Conservation (phyloP, 1,140 invertebrate genomes). For the Ooceraea biroi region DNA sequence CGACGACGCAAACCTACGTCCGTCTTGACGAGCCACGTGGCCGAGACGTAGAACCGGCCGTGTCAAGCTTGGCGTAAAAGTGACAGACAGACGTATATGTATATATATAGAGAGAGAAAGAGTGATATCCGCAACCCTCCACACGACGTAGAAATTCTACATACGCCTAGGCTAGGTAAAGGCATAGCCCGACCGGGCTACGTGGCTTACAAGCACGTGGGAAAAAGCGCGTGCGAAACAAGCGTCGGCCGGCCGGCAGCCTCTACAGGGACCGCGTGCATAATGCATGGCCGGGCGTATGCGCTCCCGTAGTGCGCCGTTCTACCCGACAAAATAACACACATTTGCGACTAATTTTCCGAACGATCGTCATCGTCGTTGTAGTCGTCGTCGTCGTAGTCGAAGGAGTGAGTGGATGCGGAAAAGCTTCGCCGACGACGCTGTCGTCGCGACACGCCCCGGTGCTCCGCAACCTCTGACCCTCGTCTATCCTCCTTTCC, state of each 20-base stretch:
- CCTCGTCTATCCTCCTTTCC: not conserved
- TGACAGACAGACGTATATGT: constrained; percentile 58
- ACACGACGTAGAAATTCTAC: constrained; percentile 67
- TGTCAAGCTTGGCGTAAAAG: constrained; percentile 57
- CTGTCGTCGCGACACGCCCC: constrained; percentile 45
- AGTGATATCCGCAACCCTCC: constrained; percentile 28
- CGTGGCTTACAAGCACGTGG: constrained; percentile 79
- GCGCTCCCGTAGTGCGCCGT: constrained; percentile 66
- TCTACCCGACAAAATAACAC: constrained; percentile 82
- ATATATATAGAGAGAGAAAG: too few relatives aligned
- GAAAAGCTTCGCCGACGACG: constrained; percentile 22
- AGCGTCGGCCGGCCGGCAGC: constrained; percentile 71
- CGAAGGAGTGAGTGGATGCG: constrained; percentile 25
- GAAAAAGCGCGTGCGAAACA: constrained; percentile 82
- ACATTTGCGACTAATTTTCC: constrained; percentile 83
- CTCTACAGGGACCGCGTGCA: constrained; percentile 77
- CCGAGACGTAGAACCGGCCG: constrained; percentile 62
- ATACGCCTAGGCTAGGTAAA: constrained; percentile 40
- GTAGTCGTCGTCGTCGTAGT: constrained; percentile 24
- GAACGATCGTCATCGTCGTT: constrained; percentile 72
- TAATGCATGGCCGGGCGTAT: constrained; percentile 80
- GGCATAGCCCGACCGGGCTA: constrained; percentile 59
- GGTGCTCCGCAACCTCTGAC: constrained; percentile 10
- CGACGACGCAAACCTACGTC: constrained; percentile 44
- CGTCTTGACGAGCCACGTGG: constrained; percentile 72